These are phyloP conservation scores for Uloborus plumipes DNA, from an alignment of 2,888 invertebrate species.

Conservation along the genomic window DNA sequence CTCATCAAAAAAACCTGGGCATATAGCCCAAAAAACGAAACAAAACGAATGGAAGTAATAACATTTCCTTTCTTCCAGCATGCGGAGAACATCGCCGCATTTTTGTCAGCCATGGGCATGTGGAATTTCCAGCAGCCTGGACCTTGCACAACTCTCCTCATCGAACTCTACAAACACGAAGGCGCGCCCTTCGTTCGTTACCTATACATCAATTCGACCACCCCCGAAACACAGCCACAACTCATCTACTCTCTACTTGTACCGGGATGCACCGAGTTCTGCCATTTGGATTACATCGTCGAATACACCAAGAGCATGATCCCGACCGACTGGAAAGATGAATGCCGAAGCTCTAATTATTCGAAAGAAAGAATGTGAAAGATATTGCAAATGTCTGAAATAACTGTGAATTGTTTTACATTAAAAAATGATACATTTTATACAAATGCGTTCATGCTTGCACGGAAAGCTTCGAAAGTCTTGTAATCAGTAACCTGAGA, in stretches of 20 bases:
- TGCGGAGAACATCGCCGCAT: constrained; percentile 1
- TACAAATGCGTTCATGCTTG: too few species aligned
- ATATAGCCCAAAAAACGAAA: too few species aligned
- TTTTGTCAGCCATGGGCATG: constrained; percentile 13
- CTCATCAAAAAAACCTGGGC: too few species aligned
- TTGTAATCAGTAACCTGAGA: too few species aligned
- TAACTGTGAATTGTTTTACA: not conserved
- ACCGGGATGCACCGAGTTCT: constrained; percentile 38
- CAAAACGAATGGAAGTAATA: not conserved
- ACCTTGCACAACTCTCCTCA: constrained; percentile 19
- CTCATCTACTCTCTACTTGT: not conserved
- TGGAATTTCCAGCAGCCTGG: constrained; percentile 12
- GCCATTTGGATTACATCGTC: constrained; percentile 23
- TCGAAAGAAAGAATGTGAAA: not conserved
- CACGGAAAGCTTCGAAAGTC: too few species aligned
- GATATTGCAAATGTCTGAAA: not conserved
- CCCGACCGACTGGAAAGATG: constrained; percentile 23
- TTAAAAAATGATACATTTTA: not conserved
- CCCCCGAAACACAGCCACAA: constrained; percentile 33
- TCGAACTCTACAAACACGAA: constrained; percentile 19
- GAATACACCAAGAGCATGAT: constrained; percentile 10
- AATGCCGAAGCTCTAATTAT: constrained; percentile 9
- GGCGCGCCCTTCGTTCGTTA: constrained; percentile 16
- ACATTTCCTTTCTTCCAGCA: constrained; percentile 16
- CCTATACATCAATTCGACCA: constrained; percentile 36